Evolutionary conservation across 2,113 vertebrate genomes (phyloP).

Genomic region (Nanorana parkeri): DNA sequence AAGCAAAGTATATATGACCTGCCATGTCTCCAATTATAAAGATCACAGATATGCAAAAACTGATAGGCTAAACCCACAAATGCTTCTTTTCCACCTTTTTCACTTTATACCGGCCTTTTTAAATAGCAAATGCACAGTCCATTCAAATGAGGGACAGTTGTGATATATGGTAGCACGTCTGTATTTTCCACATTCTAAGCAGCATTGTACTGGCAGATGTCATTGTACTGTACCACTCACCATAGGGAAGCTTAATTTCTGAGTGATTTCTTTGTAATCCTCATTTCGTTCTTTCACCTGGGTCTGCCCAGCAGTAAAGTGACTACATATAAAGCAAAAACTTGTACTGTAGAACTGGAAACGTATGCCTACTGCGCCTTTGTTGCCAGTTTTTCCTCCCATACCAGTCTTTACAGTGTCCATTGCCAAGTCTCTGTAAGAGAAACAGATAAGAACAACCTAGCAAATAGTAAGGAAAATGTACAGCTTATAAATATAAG

Average conservation of each 20-base stretch:
- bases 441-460: background rate
- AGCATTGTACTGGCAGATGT: background rate
- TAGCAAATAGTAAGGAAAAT: background rate
- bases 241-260: slow-evolving; percentile 79
- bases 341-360: slow-evolving; percentile 79
- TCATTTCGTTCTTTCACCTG: slow-evolving; percentile 83
- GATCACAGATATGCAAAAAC: too few species aligned
- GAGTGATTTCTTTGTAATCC: slow-evolving; percentile 81
- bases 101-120: too few species aligned
- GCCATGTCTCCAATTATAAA: too few species aligned
- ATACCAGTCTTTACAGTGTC: slow-evolving; percentile 83
- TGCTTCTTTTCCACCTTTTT: too few species aligned
- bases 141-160: too few species aligned
- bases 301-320: slow-evolving; percentile 80
- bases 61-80: too few species aligned
- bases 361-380: slow-evolving; percentile 80
- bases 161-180: too few species aligned
- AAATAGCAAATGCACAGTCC: too few species aligned
- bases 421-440: slow-evolving; percentile 76
- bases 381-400: slow-evolving; percentile 82
- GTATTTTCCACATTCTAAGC: background rate
- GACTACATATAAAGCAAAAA: slow-evolving; percentile 81
- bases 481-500: too few species aligned
- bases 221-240: slow-evolving; percentile 61
- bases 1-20: too few species aligned